Conservation (phyloP, 2,797 vertebrate species). For the Somateria mollissima region DNA sequence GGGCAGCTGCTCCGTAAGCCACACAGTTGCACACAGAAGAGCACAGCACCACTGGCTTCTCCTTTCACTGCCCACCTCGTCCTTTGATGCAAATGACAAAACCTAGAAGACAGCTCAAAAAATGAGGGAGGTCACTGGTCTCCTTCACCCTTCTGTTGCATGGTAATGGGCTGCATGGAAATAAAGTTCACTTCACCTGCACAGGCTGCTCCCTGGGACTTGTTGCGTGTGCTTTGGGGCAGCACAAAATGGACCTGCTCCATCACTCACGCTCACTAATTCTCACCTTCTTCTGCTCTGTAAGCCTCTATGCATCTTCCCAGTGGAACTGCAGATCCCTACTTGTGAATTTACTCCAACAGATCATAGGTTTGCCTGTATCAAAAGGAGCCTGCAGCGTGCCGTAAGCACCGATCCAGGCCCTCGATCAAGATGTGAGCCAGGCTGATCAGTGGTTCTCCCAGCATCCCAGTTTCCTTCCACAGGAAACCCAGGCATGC, state of each 20-base stretch:
- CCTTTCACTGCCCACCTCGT: not conserved
- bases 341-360: not conserved
- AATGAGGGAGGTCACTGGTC: not conserved
- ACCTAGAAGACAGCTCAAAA: not conserved
- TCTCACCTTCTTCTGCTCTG: not conserved
- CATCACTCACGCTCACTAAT: not conserved
- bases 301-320: not conserved
- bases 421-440: not conserved
- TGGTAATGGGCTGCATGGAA: not conserved
- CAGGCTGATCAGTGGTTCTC: not conserved
- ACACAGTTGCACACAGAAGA: not conserved
- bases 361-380: not conserved
- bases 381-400: not conserved
- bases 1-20: not conserved
- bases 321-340: not conserved
- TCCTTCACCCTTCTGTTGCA: not conserved
- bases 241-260: not conserved
- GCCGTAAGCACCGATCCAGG: not conserved
- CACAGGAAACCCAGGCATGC: not conserved
- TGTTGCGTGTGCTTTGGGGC: not conserved
- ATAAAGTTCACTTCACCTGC: not conserved
- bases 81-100: not conserved
- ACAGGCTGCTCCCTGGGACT: not conserved
- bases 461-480: not conserved
- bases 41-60: not conserved